Conservation (phyloP, 1,140 invertebrate species). For the Pentalonia nigronervosa region DNA sequence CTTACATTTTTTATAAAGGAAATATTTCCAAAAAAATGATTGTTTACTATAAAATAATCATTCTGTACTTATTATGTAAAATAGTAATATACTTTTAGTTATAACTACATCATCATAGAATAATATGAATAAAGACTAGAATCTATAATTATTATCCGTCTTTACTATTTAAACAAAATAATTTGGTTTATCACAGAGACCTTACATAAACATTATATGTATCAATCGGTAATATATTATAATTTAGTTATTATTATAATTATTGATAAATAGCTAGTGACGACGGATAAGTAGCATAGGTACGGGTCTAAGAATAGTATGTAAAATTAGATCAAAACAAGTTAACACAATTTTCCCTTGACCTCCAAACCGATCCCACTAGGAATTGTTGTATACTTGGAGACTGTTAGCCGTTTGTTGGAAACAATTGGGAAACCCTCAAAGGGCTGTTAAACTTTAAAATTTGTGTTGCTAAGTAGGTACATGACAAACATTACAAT, state of each 20-base stretch:
- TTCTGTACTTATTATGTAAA: too few relatives aligned
- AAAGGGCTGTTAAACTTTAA: slow-evolving; percentile 2
- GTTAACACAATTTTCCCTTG: neutral
- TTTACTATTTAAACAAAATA: neutral
- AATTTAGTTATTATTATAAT: neutral
- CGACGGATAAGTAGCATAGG: neutral
- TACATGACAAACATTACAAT: slow-evolving; percentile 2
- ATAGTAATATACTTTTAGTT: too few relatives aligned
- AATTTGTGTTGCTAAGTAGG: slow-evolving; percentile 1
- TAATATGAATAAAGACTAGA: too few relatives aligned
- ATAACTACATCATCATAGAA: too few relatives aligned
- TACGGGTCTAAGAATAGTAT: neutral
- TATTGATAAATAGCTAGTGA: too few relatives aligned
- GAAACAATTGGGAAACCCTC: neutral
- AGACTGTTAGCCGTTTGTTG: neutral
- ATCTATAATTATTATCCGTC: too few relatives aligned
- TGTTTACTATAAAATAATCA: too few relatives aligned
- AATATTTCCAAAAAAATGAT: too few relatives aligned
- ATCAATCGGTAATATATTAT: neutral
- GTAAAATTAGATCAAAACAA: neutral
- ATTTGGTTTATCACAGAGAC: neutral
- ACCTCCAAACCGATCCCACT: neutral
- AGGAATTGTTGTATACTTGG: neutral
- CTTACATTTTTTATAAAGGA: too few relatives aligned
- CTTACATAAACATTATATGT: too few relatives aligned